Base-by-base conservation (phyloP, 2,888 invertebrate species). In the Asteroscopus sphinx region DNA sequence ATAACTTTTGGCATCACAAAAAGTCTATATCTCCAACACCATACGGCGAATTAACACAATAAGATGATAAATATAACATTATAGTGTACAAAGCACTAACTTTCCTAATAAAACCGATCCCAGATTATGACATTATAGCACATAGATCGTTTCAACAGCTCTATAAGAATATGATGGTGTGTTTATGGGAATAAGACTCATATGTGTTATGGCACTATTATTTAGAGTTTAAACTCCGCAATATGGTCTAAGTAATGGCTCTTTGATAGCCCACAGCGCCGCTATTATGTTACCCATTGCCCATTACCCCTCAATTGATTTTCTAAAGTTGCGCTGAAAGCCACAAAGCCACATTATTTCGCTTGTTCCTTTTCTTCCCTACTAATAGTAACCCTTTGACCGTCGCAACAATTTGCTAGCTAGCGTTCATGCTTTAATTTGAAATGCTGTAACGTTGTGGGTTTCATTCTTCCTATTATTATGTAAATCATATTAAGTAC, bases 261-360 rank as follows among this genome's bases (percentile, higher is more conserved):
- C 52, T 57, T 68, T 68, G 45, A 67, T 63, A 63, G 63, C 6
- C 25, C 16, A 40, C 32, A 60, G 28, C 6, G 36, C 56, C 32
- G 16, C 30, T 47, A 51, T 68, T 62, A 51, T 47, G 25, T 63
- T 52, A 35, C 30, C 39, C 56, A 25, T 48, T 45, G 51, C 42
- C 61, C 33, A 46, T 46, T 46, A 46, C 46, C 36, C 48, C 48
- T 46, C 48, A 57, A 66, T 57, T 68, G 66, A 67, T 67, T 67
- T 68, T 63, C 12, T 57, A 35, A 63, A 63, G 52, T 58, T 46
- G 33, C 35, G 25, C 37, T 36, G 26, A 46, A 53, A 63, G 52
- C 58, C 33, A 11, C 52, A 52, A 48, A 16, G 33, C 9, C 13
- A 15, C 33, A 62, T 68, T 66, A 68, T 63, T 51, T 39, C 45